Evolutionary conservation across 2,888 invertebrate species (phyloP).

Genomic region (Cephus pygmeus): DNA sequence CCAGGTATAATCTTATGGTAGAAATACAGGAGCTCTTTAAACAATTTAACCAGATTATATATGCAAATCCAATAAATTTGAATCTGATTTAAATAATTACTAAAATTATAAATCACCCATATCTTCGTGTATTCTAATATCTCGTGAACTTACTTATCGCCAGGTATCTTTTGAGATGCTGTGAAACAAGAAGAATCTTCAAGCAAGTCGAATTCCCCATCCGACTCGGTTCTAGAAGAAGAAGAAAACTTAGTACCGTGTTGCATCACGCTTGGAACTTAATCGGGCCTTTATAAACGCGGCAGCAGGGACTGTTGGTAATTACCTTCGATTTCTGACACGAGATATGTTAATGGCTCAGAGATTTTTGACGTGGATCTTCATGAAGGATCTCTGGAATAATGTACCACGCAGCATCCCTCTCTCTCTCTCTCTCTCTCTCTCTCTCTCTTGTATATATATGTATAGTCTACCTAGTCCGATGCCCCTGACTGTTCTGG

Average conservation of each 20-base stretch:
- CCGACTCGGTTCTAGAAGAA: neutral
- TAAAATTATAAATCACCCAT: neutral
- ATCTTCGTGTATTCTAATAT: neutral
- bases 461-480: neutral
- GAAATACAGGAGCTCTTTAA: neutral
- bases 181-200: neutral
- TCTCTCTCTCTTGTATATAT: neutral
- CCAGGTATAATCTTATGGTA: neutral
- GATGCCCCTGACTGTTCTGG: neutral
- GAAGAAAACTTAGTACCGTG: neutral
- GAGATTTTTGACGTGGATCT: conserved; percentile 1
- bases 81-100: neutral
- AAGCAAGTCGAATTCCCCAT: neutral
- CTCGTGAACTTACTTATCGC: neutral
- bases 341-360: conserved; percentile 7
- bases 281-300: neutral
- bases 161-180: neutral
- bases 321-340: conserved; percentile 8
- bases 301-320: neutral
- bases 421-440: neutral
- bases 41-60: neutral
- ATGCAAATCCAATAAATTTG: neutral
- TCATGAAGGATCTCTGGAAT: conserved; percentile 8
- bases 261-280: neutral
- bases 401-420: conserved; percentile 14